These are phyloP conservation scores for Dusona sp. DNA, from an alignment of 2,888 invertebrate genomes.

Conservation along the genomic window DNA sequence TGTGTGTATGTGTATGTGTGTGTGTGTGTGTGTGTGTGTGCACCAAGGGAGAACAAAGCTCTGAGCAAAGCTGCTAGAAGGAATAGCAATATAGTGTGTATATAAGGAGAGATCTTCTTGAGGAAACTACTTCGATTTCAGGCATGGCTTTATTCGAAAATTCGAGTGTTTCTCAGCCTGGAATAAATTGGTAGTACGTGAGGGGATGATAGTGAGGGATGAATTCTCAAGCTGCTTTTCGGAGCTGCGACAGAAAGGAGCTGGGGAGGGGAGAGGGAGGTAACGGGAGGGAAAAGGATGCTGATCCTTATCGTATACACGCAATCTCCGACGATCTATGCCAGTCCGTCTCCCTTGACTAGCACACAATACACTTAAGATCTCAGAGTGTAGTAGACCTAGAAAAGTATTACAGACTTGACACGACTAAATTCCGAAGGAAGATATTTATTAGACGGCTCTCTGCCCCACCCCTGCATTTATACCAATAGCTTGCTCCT, in stretches of 20 bases:
- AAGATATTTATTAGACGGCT: constrained; percentile 12
- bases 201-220: constrained; percentile 30
- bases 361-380: constrained; percentile 9
- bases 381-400: not conserved
- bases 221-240: constrained; percentile 35
- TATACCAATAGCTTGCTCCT: not conserved
- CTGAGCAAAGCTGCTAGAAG: constrained; percentile 12
- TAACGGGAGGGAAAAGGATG: not conserved
- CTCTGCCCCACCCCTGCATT: not conserved
- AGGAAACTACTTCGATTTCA: constrained; percentile 59
- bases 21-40: constrained; percentile 1
- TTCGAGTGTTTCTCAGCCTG: constrained; percentile 45
- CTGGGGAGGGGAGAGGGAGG: not conserved
- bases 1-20: not conserved
- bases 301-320: constrained; percentile 20
- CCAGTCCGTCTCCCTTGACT: not conserved
- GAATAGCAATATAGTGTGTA: constrained; percentile 1
- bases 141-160: constrained; percentile 58
- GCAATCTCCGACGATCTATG: constrained; percentile 43
- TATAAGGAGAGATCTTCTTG: not conserved
- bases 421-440: not conserved
- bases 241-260: not conserved
- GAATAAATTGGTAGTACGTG: constrained; percentile 62
- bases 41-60: constrained; percentile 37
- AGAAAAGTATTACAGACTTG: constrained; percentile 27